These are phyloP conservation scores for Tetanocera ferruginea DNA, from an alignment of 2,888 invertebrate species.

Conservation along the genomic window DNA sequence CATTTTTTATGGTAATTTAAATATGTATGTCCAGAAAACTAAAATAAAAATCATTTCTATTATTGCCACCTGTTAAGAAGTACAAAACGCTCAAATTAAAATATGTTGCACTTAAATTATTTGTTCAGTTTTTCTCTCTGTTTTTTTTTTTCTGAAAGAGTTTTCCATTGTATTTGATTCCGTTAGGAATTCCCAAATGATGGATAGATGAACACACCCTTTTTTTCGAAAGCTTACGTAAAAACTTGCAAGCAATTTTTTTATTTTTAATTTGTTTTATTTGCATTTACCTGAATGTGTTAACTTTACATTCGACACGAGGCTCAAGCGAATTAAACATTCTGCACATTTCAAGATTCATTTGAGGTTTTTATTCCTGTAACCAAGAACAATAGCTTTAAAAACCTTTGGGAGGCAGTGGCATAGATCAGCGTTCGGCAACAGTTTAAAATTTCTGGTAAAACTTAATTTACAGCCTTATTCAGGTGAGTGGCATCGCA, in stretches of 20 bases:
- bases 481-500: no score
- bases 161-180: neutral
- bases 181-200: conserved; percentile 15
- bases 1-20: no score
- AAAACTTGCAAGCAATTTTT: neutral
- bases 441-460: no score
- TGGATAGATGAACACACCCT: neutral
- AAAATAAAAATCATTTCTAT: no score
- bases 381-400: conserved; percentile 13
- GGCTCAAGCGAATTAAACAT: conserved; percentile 9
- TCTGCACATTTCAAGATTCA: conserved; percentile 26
- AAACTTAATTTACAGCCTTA: no score
- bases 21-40: no score
- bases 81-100: neutral
- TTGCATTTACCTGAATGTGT: conserved; percentile 16
- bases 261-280: neutral
- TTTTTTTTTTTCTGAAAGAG: neutral
- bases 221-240: neutral
- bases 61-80: no score
- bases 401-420: neutral
- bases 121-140: neutral
- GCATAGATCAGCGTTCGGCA: no score
- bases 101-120: neutral
- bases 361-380: neutral
- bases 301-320: conserved; percentile 10